Evolutionary conservation across 37 sponge, comb jelly and placozoan genomes (phyloP), one percentile per base, ranked within the genome.

Genomic region (Mnemiopsis leidyi): DNA sequence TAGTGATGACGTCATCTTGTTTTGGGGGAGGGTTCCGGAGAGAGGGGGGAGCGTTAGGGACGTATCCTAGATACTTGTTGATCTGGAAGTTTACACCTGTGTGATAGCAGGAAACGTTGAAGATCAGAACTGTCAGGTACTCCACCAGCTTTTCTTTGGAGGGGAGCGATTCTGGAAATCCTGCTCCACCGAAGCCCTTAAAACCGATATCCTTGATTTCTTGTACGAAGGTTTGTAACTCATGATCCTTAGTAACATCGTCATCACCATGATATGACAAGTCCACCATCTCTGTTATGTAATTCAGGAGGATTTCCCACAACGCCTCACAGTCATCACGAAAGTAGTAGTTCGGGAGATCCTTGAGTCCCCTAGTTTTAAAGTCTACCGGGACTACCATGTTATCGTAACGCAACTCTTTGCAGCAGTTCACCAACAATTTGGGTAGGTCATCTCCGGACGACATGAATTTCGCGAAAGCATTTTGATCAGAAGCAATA

Each of bases 81-180:
- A 31, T 35, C 36, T 79, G 82, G 82, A 79, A 79, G 82, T 79
- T 79, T 23, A 79, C 82, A 79, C 37, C 36, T 16, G 82, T 29
- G 36, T 79, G 82, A 23, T 23, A 79, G 9, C 20, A 18, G 7
- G 37, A 36, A 9, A 33, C 21, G 34, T 79, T 79, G 82, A 79
- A 79, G 13, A 79, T 79, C 3, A 79, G 20, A 5, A 31, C 82
- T 3, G 82, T 79, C 9, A 79, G 21, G 3, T 36, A 35, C 36
- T 79, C 82, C 3, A 29, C 23, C 37, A 79, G 21, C 37, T 32
- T 36, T 32, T 32, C 82, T 79, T 35, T 79, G 21, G 35, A 5
- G 0, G 3, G 23, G 82, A 79, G 2, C 1, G 35, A 35, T 28
- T 13, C 29, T 32, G 82, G 82, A 23, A 79, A 79, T 7, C 82